Evolutionary conservation across 35 echinoderm and acorn worm species (phyloP), one percentile per base, ranked within the genome.

Genomic region (Eucidaris tribuloides): DNA sequence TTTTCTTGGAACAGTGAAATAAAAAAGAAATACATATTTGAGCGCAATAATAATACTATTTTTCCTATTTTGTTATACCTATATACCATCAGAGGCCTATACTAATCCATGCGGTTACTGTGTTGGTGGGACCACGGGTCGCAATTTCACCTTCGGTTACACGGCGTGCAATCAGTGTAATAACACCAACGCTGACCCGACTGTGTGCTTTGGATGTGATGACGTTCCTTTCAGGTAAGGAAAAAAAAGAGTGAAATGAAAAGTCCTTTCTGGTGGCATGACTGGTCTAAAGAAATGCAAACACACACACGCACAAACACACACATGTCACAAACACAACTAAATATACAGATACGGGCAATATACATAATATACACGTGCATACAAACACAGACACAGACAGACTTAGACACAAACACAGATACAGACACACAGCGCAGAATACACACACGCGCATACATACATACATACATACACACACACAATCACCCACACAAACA

Each of bases 201-300:
- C 22, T 35, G 59, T 65, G 36, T 87, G 84, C 41, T 19, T 68
- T 19, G 91, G 85, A 2, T 84, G 85, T 68, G 91, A 93, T 44
- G 85, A 85, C 30, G 70, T 96, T 9, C 40, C 83, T n/a, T 55
- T 86, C 46, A 96, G 93, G 93, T 96, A 72, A 24, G 76, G 18
- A 0, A 49, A 31, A n/a, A 42, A 20, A 23, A n/a, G n/a, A 14
- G 13, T 55, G 66, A 72, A 33, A 33, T 38, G 30, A 20, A 72
- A 14, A 29, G 62, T 17, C 30, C 30, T 14, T 9, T 9, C 9
- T 54, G n/a, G n/a, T 13, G 9, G n/a, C 49, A n/a, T 54, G 9
- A 54, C n/a, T 13, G n/a, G 9, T 54, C 9, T 54, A 54, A 54
- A 13, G 49, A 54, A 54, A 13, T 54, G 49, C n/a, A 54, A n/a